Conservation (phyloP, 2,797 vertebrate genomes). For the Eulemur albifrons region DNA sequence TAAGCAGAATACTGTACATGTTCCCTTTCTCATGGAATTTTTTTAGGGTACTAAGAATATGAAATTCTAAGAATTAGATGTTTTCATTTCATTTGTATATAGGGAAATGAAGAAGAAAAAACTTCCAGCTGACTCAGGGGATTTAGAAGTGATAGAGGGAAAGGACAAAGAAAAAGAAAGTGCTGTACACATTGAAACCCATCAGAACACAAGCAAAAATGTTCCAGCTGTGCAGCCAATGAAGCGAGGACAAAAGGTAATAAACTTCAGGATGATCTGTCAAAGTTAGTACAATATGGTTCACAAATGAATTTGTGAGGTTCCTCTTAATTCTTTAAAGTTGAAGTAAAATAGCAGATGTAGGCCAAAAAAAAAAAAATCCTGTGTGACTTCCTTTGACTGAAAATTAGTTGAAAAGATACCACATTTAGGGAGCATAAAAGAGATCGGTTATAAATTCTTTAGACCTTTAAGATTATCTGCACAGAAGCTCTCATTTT, state of each 20-base stretch:
- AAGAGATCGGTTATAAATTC: not conserved
- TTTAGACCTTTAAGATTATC: not conserved
- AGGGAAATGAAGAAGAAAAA: slow-evolving; percentile 97
- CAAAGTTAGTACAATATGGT: not conserved
- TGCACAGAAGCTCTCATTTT: not conserved
- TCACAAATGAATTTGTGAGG: not conserved
- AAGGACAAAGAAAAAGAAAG: slow-evolving; percentile 82
- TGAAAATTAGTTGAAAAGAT: slow-evolving; percentile 3
- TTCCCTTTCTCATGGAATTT: not conserved
- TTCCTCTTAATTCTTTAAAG: not conserved
- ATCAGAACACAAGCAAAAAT: slow-evolving; percentile 78
- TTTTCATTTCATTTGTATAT: slow-evolving; percentile 42
- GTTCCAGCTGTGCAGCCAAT: slow-evolving; percentile 82
- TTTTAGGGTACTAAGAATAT: slow-evolving; percentile 28
- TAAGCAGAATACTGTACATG: not conserved
- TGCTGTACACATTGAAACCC: slow-evolving; percentile 53
- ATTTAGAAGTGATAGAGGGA: slow-evolving; percentile 77
- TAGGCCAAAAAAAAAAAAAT: not conserved
- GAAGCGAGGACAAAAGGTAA: slow-evolving; percentile 96
- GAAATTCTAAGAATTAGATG: slow-evolving; percentile 38
- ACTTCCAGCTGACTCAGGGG: slow-evolving; percentile 84
- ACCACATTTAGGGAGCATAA: not conserved
- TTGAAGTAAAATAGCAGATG: slow-evolving; percentile 32
- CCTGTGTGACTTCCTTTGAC: not conserved
- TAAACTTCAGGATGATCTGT: not conserved